Percentiles rank a stretch among this genome's conserved stretches.
phyloP scores from a whole-genome alignment of 2,797 vertebrate species.

The Paramormyrops hopkinsi region DNA sequence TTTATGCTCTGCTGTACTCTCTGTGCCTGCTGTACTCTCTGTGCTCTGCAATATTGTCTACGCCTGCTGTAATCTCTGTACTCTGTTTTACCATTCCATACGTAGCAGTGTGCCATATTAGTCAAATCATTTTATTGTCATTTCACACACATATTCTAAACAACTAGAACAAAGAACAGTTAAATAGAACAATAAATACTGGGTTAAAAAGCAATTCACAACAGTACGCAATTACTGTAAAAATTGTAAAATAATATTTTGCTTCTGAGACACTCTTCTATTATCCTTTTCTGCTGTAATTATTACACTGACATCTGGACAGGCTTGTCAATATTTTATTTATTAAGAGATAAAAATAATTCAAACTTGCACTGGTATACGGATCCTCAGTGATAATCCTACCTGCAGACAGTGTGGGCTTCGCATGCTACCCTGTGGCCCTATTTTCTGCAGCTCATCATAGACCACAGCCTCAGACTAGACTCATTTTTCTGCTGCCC shows the following conservation, averaged over 20 bases:
- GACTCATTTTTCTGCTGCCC: neutral
- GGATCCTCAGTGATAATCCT: neutral
- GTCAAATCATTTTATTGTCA: neutral
- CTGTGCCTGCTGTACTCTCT: neutral
- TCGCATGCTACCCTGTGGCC: neutral
- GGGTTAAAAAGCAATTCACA: neutral
- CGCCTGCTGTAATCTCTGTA: neutral
- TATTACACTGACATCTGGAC: neutral
- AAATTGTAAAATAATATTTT: neutral
- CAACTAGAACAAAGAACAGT: neutral
- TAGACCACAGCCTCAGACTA: neutral
- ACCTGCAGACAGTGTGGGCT: neutral
- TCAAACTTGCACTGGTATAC: neutral
- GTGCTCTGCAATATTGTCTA: neutral
- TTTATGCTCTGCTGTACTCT: neutral
- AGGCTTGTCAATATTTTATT: neutral
- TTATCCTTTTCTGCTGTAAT: neutral
- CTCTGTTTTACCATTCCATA: neutral
- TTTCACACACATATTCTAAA: neutral
- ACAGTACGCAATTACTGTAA: neutral
- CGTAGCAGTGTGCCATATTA: neutral
- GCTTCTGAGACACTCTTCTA: neutral
- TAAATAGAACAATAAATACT: neutral
- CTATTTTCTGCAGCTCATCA: neutral
- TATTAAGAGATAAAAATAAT: neutral